These are phyloP conservation scores for Eurytoma adleriae DNA, from an alignment of 2,888 invertebrate genomes.

Conservation along the genomic window DNA sequence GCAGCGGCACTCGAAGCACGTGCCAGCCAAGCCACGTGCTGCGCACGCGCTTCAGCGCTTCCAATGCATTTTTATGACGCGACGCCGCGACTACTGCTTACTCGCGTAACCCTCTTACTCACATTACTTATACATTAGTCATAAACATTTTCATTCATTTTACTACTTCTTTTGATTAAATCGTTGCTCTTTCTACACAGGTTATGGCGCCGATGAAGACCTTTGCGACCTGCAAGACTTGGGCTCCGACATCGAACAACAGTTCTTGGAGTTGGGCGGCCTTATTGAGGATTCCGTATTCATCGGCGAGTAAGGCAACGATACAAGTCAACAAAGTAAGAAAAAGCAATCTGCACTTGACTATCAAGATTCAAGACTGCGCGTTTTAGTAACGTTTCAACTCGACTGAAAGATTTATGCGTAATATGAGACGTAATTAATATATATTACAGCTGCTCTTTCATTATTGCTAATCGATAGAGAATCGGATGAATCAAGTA, in stretches of 20 bases:
- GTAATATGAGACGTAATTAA: neutral
- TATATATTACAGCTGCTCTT: neutral
- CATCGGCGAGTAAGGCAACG: slow-evolving; percentile 58
- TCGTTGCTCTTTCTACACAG: slow-evolving; percentile 62
- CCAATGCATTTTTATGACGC: slow-evolving; percentile 60
- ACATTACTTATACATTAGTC: neutral
- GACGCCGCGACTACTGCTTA: too few species aligned
- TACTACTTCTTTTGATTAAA: neutral
- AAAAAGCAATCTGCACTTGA: too few species aligned
- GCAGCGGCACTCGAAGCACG: slow-evolving; percentile 64
- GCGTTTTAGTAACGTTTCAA: neutral
- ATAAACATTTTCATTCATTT: too few species aligned
- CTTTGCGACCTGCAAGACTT: slow-evolving; percentile 71
- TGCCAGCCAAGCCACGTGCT: slow-evolving; percentile 70
- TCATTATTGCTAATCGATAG: neutral
- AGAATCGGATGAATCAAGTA: slow-evolving; percentile 26
- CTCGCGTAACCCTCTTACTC: too few species aligned
- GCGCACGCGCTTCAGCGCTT: slow-evolving; percentile 66
- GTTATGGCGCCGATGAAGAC: slow-evolving; percentile 66
- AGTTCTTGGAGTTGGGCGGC: slow-evolving; percentile 72
- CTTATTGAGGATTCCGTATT: slow-evolving; percentile 71
- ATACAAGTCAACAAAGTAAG: too few species aligned
- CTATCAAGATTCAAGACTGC: neutral
- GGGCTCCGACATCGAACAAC: slow-evolving; percentile 73
- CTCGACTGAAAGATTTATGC: slow-evolving; percentile 11